Base-by-base conservation (phyloP, 2,888 invertebrate genomes). In the Spisula solida region DNA sequence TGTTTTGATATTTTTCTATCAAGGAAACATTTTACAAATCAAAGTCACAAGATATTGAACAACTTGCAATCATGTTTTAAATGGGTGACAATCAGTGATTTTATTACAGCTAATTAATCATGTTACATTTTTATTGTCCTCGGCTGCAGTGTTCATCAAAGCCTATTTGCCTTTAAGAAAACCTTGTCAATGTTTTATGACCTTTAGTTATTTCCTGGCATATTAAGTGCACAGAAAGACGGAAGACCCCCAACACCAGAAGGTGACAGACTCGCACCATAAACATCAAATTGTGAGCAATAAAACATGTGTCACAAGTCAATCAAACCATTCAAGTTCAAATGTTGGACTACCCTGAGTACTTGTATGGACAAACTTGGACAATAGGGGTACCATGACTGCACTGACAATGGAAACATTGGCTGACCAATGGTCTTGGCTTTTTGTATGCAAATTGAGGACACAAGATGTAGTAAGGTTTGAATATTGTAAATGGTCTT, bases 271-370 rank as follows among this genome's bases (percentile, higher is more conserved):
- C 31, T n/a, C 31, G 34, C 48, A 70, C 79, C 10, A 85, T 85
- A 85, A 85, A 85, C 79, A 78, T 85, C 85, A 85, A 55, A 79
- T 34, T 79, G 29, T n/a, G 78, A 78, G 85, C 55, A 85, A 85
- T 85, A 85, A 85, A 78, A 85, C 79, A 85, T 85, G 85, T 85
- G 85, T 85, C 85, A 85, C 79, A 56, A 79, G 85, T 85, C 85
- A 85, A 85, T 85, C 85, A 85, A 85, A 83, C 70, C 8, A 83
- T 48, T 80, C 48, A 80, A 41, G 1, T 16, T 47, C 10, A 2
- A 79, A 80, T n/a, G 20, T 31, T 34, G 2, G 0, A 75, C 75
- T 75, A 75, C 75, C 75, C 75, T 18, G 29, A 34, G 34, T 34
- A 25, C 75, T 75, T 31, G 75, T 18, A 75, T 4, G 31, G 75